Evolutionary conservation across 2,797 vertebrate species (phyloP), one percentile per base, ranked within the genome.

Genomic region (Falco novaeseelandiae): DNA sequence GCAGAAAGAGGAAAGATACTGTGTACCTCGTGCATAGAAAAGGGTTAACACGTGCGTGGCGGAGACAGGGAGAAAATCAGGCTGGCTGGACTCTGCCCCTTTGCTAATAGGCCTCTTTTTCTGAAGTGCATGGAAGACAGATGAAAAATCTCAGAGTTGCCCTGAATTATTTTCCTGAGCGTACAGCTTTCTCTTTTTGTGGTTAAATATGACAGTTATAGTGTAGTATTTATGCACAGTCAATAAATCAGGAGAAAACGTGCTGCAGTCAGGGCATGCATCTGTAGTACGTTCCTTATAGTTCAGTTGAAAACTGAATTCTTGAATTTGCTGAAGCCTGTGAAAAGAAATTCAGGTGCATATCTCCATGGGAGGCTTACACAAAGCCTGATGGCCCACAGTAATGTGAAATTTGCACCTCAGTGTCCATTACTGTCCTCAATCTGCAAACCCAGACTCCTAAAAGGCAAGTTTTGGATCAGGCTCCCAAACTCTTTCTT

Each of bases 191-290:
- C 81, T 66, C 72, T 96, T 84, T 90, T 77, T 87, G 81, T 83
- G 83, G 94, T 89, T 94, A 92, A 94, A 87, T 93, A 74, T 87
- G 90, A 96, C 84, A 92, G 86, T 89, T 94, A 91, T 30, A 83
- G 86, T 51, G 58, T 25, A 46, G 65, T 87, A 87, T 94, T 92
- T 93, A 95, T 89, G 95, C 87, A 92, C 59, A 80, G 90, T 80
- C 94, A 89, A 95, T 96, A 97, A 94, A 96, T 95, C 94, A 91
- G 71, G 79, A 90, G 78, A 85, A 94, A 96, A 85, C 2, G 2
- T 80, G 94, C 91, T 93, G 91, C 81, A 93, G 59, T 89, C 73
- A 92, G 83, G 70, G 46, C 63, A 89, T 66, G 66, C 57, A 73
- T 82, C 83, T 78, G 40, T 54, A 67, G 67, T 54, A 52, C 67